These are phyloP conservation scores for Siderastrea radians DNA, from an alignment of 92 coral and sea anemone genomes.

Conservation along the genomic window DNA sequence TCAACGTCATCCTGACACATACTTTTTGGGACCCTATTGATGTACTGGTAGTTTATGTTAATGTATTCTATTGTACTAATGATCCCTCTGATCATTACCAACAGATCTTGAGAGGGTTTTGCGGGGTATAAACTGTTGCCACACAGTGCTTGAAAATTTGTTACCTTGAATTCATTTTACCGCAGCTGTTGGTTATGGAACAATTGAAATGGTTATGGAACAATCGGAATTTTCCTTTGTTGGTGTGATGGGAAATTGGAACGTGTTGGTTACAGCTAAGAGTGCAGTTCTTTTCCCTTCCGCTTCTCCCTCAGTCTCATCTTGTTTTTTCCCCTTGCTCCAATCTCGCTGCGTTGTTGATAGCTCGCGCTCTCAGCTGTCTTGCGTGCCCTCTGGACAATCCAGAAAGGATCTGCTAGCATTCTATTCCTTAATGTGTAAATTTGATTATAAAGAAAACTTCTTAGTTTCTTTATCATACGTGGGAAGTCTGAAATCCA, in stretches of 20 bases:
- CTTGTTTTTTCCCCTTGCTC: too few species aligned
- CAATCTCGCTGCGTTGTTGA: too few species aligned
- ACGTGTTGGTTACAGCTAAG: too few species aligned
- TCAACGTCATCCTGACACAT: conserved; percentile 46
- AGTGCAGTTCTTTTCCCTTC: too few species aligned
- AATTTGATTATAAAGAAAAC: conserved; percentile 4
- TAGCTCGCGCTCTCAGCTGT: too few species aligned
- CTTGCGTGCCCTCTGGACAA: too few species aligned
- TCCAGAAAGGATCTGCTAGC: neutral
- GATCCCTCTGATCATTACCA: conserved; percentile 23
- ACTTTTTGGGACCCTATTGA: conserved; percentile 24
- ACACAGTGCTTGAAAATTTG: neutral
- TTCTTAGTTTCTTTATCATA: conserved; percentile 30
- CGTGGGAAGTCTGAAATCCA: conserved; percentile 36
- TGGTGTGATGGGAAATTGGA: too few species aligned
- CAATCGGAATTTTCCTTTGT: too few species aligned
- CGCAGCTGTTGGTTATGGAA: neutral
- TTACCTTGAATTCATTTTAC: neutral
- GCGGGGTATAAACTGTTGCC: conserved; percentile 25
- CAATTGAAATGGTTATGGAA: conserved; percentile 8
- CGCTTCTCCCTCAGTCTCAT: too few species aligned
- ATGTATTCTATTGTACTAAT: conserved; percentile 15
- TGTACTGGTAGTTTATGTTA: neutral
- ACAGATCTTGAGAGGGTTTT: conserved; percentile 22
- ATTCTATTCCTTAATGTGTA: conserved; percentile 4